Evolutionary conservation across 2,888 invertebrate species (phyloP), one percentile per base, ranked within the genome.

Genomic region (Gortyna flavago): DNA sequence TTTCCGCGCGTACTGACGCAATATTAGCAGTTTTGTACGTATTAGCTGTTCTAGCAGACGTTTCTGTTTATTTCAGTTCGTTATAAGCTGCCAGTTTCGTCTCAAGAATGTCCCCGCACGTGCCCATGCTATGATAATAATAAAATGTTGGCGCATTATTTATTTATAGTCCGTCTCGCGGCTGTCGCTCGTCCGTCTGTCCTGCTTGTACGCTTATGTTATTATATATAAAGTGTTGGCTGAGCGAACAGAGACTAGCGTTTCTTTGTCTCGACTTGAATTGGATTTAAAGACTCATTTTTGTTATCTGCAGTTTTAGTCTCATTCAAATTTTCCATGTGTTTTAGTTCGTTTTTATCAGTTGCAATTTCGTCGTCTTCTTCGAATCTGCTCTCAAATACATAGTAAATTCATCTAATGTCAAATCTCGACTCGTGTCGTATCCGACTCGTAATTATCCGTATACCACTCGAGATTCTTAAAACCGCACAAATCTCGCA

Each of bases 101-200:
- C 88, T 85, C 86, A 87, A 95, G 96, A 95, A 96, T 96, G 96
- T 95, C 93, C 90, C 92, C 94, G 94, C 96, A 96, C 96, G 96
- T 96, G 96, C 95, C 93, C 94, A 91, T 92, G 92, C 94, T 93
- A 95, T 95, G 95, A 96, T 96, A 96, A 96, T 96, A 96, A 96
- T 96, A 96, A 96, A 95, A 96, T 96, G 95, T 95, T 96, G 95
- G 95, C 96, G 96, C 96, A 96, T 96, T 96, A 96, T 95, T 96
- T 96, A 96, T 96, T 96, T 96, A 96, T 96, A 96, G 96, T 93
- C 91, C 92, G 94, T 94, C 95, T 95, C 94, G 95, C 96, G 96
- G 96, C 96, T 96, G 96, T 96, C 96, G 96, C 93, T 94, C 95
- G 95, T 95, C 94, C 93, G 96, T 96, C 95, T 93, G 95, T 95